Percentiles rank a stretch among this genome's conserved stretches.
Conservation (phyloP, 2,888 invertebrate species). For the Lamellibrachia columna region DNA sequence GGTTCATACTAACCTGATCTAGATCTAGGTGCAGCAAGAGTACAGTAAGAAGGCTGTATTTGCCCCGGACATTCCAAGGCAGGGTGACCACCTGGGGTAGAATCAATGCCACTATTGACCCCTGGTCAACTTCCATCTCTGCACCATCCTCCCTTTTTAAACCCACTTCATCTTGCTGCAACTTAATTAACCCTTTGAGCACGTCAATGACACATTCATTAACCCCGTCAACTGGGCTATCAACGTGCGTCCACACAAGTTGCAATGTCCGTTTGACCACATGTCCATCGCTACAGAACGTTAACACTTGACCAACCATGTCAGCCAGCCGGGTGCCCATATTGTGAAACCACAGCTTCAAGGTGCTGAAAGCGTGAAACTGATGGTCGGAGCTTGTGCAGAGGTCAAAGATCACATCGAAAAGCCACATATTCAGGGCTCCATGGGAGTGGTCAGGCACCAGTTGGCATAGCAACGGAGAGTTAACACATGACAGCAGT, state of each 20-base stretch:
- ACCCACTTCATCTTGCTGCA: neutral
- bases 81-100: conserved; percentile 8
- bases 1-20: neutral
- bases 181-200: conserved; percentile 46
- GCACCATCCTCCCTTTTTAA: neutral
- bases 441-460: neutral
- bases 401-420: neutral
- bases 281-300: neutral
- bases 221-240: conserved; percentile 61
- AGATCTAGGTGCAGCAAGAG: conserved; percentile 48
- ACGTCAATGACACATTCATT: conserved; percentile 49
- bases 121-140: neutral
- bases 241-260: conserved; percentile 54
- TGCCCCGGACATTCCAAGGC: conserved; percentile 40
- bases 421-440: neutral
- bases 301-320: neutral
- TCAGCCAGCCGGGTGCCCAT: neutral
- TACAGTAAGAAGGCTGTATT: conserved; percentile 51
- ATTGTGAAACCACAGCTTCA: neutral
- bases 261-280: conserved; percentile 41
- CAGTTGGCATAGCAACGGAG: conserved; percentile 9
- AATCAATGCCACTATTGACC: conserved; percentile 16
- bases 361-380: conserved; percentile 3
- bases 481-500: neutral
- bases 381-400: neutral